These are phyloP conservation scores for Gallinago paraguaiae DNA, from an alignment of 2,113 vertebrate species.

Conservation along the genomic window DNA sequence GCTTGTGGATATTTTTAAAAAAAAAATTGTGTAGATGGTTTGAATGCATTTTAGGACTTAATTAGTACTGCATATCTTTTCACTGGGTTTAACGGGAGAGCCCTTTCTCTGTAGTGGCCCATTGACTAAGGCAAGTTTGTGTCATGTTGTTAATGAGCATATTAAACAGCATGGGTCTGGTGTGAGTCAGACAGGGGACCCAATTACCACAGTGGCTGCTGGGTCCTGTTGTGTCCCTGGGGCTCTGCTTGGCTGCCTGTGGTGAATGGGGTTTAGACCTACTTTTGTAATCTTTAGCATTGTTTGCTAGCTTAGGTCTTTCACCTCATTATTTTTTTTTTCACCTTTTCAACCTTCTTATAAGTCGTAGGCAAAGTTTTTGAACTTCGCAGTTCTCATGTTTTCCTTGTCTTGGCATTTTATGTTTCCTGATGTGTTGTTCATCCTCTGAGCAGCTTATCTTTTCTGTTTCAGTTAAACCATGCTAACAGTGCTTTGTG, in stretches of 20 bases:
- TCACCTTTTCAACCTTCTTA: neutral
- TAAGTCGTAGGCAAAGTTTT: neutral
- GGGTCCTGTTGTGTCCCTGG: neutral
- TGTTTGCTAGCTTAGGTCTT: neutral
- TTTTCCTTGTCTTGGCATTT: neutral
- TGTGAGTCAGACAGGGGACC: neutral
- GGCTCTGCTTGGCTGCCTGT: neutral
- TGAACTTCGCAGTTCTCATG: neutral
- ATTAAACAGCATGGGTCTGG: neutral
- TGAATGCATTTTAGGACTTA: neutral
- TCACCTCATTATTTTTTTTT: neutral
- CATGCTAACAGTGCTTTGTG: neutral
- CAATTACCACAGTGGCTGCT: neutral
- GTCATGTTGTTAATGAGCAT: neutral
- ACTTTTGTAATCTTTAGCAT: neutral
- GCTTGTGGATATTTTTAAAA: neutral
- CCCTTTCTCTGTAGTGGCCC: neutral
- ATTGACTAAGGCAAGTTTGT: neutral
- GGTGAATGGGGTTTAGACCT: neutral
- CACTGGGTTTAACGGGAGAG: neutral
- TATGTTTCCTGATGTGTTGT: neutral
- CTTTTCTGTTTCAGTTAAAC: neutral
- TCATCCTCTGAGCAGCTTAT: neutral
- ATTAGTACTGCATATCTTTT: neutral
- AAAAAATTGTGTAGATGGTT: neutral